Conservation (phyloP, 2,888 invertebrate genomes). For the Chymomyza caudatula region DNA sequence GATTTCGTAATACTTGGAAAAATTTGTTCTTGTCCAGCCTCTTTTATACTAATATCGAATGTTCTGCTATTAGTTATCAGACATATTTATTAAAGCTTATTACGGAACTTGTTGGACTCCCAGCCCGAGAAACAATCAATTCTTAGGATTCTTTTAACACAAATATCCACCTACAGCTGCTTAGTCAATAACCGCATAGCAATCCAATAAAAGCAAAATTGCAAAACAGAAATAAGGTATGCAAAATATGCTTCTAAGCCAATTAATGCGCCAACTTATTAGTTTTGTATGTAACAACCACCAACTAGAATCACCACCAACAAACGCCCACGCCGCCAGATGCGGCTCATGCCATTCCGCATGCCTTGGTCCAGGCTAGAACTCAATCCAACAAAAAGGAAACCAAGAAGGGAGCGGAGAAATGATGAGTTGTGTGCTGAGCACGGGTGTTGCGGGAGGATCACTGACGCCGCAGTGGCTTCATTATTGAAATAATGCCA, state of each 20-base stretch:
- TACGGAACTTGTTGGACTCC: too few relatives aligned
- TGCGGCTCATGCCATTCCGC: neutral
- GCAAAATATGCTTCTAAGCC: conserved; percentile 60
- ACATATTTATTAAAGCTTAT: too few relatives aligned
- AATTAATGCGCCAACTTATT: conserved; percentile 68
- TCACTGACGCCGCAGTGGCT: conserved; percentile 37
- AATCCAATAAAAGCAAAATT: neutral
- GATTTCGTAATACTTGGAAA: too few relatives aligned
- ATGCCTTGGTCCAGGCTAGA: neutral
- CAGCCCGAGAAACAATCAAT: too few relatives aligned
- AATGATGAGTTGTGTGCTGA: neutral
- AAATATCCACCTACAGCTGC: neutral
- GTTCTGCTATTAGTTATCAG: too few relatives aligned
- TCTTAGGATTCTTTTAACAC: too few relatives aligned
- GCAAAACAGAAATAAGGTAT: conserved; percentile 41
- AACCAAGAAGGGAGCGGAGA: neutral
- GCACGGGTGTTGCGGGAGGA: neutral
- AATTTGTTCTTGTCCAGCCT: too few relatives aligned
- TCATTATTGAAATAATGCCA: conserved; percentile 63
- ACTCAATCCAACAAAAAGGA: neutral
- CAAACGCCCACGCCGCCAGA: neutral
- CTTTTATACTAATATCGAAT: too few relatives aligned
- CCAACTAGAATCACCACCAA: neutral
- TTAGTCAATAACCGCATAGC: neutral
- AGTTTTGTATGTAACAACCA: conserved; percentile 35